Conservation (phyloP, 2,888 invertebrate genomes). For the Julus scanicus region DNA sequence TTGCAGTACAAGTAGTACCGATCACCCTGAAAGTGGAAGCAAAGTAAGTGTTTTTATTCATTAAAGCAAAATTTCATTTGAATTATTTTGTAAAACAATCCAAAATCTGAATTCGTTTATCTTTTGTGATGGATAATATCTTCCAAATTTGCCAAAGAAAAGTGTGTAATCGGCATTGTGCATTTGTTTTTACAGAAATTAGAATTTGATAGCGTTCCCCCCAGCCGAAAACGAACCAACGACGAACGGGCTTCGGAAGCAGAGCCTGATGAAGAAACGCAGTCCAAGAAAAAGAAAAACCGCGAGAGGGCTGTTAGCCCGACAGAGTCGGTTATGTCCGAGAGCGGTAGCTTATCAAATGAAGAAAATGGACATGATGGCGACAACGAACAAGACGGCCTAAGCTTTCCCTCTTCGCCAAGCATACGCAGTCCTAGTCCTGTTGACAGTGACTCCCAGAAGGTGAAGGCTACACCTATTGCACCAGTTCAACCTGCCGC, state of each 20-base stretch:
- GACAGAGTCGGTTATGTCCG: conserved; percentile 63
- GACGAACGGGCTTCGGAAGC: conserved; percentile 53
- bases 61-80: background rate
- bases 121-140: background rate
- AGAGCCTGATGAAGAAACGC: conserved; percentile 49
- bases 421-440: conserved; percentile 58
- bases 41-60: conserved; percentile 53
- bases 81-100: background rate
- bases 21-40: conserved; percentile 60
- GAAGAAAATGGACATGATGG: conserved; percentile 66
- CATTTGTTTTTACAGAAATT: conserved; percentile 45
- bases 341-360: conserved; percentile 60
- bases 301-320: conserved; percentile 64
- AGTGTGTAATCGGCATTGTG: background rate
- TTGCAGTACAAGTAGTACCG: conserved; percentile 64
- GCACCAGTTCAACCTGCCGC: conserved; percentile 51
- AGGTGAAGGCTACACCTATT: conserved; percentile 47
- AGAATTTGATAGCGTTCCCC: conserved; percentile 16
- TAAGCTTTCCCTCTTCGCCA: conserved; percentile 60
- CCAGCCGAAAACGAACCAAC: conserved; percentile 18
- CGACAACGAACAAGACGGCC: conserved; percentile 64
- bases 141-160: too few species aligned
- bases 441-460: conserved; percentile 52
- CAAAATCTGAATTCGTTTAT: background rate
- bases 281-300: conserved; percentile 56